phyloP scores from a whole-genome alignment of 2,113 vertebrate species.

The Microtus oregoni region DNA sequence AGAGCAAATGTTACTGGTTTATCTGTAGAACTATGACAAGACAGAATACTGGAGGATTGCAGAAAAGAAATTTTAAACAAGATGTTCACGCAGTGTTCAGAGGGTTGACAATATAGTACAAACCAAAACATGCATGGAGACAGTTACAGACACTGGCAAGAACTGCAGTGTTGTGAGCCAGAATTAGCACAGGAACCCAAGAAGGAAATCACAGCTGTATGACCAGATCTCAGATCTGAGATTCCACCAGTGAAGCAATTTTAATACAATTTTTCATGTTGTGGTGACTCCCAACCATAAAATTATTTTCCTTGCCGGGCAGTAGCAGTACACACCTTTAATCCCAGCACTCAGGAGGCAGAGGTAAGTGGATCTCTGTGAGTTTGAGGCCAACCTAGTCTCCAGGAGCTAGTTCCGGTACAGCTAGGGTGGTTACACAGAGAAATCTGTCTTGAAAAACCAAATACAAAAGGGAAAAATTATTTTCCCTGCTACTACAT shows the following conservation, averaged over 20 bases:
- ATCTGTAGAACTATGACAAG: neutral
- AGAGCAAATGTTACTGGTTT: neutral
- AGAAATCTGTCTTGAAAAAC: too few species aligned
- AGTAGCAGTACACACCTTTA: too few species aligned
- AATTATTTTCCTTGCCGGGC: neutral
- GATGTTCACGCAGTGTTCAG: neutral
- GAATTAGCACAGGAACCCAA: neutral
- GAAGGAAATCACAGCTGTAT: neutral
- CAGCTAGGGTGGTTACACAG: too few species aligned
- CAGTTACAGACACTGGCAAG: neutral
- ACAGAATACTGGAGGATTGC: neutral
- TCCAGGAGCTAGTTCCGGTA: too few species aligned
- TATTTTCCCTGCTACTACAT: neutral
- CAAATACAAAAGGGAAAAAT: neutral
- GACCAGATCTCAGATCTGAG: neutral
- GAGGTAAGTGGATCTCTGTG: too few species aligned
- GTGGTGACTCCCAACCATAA: neutral
- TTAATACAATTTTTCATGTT: neutral
- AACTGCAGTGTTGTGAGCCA: neutral
- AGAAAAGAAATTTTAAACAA: neutral
- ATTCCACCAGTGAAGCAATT: neutral
- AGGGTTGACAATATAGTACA: neutral
- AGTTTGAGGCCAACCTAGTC: too few species aligned
- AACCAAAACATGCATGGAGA: too few species aligned
- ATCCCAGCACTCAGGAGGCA: too few species aligned